Percentiles rank a stretch among this genome's conserved stretches.
Evolutionary conservation across 2,797 vertebrate species (phyloP).

Genomic region (Morelia viridis): DNA sequence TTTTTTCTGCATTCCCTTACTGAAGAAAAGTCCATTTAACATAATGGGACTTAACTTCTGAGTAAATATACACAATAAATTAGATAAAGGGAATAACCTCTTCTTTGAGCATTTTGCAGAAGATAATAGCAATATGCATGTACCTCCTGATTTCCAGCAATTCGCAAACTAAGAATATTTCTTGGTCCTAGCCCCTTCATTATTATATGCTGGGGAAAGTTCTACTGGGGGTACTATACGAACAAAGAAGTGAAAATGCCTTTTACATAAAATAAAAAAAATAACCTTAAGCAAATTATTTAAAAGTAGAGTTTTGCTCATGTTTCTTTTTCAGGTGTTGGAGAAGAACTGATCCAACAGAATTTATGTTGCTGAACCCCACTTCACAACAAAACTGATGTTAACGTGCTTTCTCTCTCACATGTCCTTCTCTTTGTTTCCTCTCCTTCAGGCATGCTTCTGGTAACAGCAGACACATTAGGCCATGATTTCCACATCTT

Average conservation of each 20-base stretch:
- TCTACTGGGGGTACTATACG: neutral
- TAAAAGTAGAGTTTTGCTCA: neutral
- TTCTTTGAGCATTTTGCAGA: neutral
- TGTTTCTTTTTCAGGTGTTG: neutral
- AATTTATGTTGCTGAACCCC: too few species aligned
- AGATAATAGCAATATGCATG: neutral
- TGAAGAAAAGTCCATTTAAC: neutral
- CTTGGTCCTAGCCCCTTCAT: neutral
- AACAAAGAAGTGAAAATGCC: neutral
- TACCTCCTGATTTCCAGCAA: neutral
- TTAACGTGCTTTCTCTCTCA: neutral
- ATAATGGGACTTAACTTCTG: neutral
- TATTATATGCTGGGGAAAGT: neutral
- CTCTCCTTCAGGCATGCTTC: conserved; percentile 86
- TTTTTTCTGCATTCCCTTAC: neutral
- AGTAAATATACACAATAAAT: neutral
- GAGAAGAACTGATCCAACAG: neutral
- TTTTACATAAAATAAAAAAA: neutral
- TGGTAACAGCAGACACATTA: conserved; percentile 93
- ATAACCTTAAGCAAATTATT: neutral
- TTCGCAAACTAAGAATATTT: neutral
- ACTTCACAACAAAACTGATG: too few species aligned
- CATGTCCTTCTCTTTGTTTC: neutral
- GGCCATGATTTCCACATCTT: conserved; percentile 98
- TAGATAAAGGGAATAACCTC: neutral